Evolutionary conservation across 2,113 vertebrate genomes (phyloP), one percentile per base, ranked within the genome.

Genomic region (Bos indicus): DNA sequence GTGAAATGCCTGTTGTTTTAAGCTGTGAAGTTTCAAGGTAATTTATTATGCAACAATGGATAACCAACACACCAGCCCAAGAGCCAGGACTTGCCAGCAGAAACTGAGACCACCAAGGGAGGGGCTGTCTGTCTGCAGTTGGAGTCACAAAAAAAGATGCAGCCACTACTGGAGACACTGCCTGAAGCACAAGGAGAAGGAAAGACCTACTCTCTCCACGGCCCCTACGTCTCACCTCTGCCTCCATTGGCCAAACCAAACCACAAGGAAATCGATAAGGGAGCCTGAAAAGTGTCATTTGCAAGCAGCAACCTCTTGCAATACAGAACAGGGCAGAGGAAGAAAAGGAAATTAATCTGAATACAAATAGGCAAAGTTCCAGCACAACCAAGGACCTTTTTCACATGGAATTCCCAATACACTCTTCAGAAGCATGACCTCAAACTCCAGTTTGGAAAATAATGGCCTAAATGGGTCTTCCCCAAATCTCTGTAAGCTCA

Each of bases 1-100:
- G 80, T 80, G 78, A 88, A 84, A 62, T 94, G 28, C 86, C 71
- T 94, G 74, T 87, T 96, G 71, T 91, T 83, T 90, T 57, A 95
- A 64, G 21, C 48, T 89, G n/a, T 82, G 56, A 78, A 56, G 54
- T 97, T 95, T 96, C 83, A 60, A 71, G 83, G 40, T 67, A 57
- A 81, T 87, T 88, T 93, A 85, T 71, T 97, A 83, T 54, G 56
- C 6, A 62, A 21, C 48, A 67, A 57, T 64, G 90, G 90, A 91
- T 82, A 90, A 82, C 54, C 82, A 92, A 82, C 23, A 54, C 26
- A 87, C 21, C 19, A 30, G 9, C 33, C 48, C 15, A 59, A 80
- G 64, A 95, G 40, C 64, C 54, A 81, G 81, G 52, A 77, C 60
- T 84, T 64, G 67, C 62, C n/a, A 84, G 46, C 52, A 67, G n/a